Base-by-base conservation (phyloP, 2,888 invertebrate species). In the Labia minor region DNA sequence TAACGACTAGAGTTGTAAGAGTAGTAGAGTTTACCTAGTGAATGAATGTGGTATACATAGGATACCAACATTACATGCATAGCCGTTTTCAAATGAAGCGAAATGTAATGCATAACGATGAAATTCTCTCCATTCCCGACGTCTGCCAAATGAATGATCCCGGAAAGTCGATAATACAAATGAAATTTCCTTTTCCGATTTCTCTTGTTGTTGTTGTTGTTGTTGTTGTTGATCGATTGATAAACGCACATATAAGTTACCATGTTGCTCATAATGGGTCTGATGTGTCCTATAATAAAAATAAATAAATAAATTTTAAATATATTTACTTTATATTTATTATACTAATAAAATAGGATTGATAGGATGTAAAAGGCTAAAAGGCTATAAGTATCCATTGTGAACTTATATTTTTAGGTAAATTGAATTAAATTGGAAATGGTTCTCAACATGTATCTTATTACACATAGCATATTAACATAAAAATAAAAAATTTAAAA, bases 191-290 rank as follows among this genome's bases (percentile, higher is more conserved):
- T n/a, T n/a, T 16, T 83, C 82, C 73, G 89, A 78, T 19, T 80
- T 75, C 1, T 87, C 71, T 1, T 75, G 69, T 68, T n/a, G n/a
- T n/a, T n/a, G n/a, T n/a, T n/a, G n/a, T n/a, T n/a, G n/a, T n/a
- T n/a, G n/a, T 82, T 80, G 64, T 73, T 71, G 69, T 77, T 77
- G 83, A 69, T 85, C 81, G 10, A 89, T 77, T 20, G 75, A 76
- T 0, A 83, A 81, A 1, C 76, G 78, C 3, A 86, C 87, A 65
- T 78, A 77, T 1, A 88, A 74, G 62, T 77, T 77, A 1, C 88
- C 88, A 80, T 85, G 85, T 77, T 90, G 89, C 73, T 90, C 89
- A 74, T 89, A 89, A 75, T 89, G 89, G 0, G 85, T 85, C 78
- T 88, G 87, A 75, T 88, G 88, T 37, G 82, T 78, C 69, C 88